A percentile compares a stretch with the other conserved stretches of the same genome.
phyloP scores from a whole-genome alignment of 2,888 invertebrate genomes.

The Protodeltote pygarga region DNA sequence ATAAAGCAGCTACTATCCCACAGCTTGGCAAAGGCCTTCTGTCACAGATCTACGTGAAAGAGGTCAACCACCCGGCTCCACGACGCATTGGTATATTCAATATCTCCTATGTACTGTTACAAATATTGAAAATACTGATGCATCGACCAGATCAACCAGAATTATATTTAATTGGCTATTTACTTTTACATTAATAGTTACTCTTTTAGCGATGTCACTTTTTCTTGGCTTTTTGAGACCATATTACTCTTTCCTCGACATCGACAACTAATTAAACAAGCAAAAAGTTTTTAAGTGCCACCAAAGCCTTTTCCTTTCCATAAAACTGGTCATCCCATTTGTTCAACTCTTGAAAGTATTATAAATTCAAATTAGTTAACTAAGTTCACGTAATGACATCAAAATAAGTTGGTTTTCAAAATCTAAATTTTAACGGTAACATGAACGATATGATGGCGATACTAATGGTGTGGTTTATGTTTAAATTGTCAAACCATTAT shows the following conservation, averaged over 20 bases:
- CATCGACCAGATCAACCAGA: no score
- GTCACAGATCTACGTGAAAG: no score
- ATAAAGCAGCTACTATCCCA: no score
- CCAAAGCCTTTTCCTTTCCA: slow-evolving; percentile 22
- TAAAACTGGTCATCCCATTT: slow-evolving; percentile 29
- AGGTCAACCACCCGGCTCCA: no score
- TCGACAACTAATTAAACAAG: slow-evolving; percentile 17
- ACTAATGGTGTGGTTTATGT: slow-evolving; percentile 6
- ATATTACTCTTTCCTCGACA: slow-evolving; percentile 5
- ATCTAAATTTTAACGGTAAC: slow-evolving; percentile 6
- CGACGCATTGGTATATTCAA: no score
- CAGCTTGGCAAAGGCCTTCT: no score
- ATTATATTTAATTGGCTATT: no score
- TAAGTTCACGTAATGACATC: slow-evolving; percentile 24
- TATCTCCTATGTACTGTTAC: no score
- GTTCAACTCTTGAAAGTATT: slow-evolving; percentile 34
- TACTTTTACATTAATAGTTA: no score
- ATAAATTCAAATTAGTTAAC: slow-evolving; percentile 37
- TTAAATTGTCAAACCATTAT: neutral
- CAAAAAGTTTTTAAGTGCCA: slow-evolving; percentile 21
- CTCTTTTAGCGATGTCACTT: no score
- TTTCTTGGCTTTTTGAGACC: no score
- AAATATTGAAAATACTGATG: no score
- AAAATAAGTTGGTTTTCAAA: slow-evolving; percentile 6
- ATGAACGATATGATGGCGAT: neutral